Evolutionary conservation across 2,888 invertebrate genomes (phyloP).

Genomic region (Drosophila buzzatii): DNA sequence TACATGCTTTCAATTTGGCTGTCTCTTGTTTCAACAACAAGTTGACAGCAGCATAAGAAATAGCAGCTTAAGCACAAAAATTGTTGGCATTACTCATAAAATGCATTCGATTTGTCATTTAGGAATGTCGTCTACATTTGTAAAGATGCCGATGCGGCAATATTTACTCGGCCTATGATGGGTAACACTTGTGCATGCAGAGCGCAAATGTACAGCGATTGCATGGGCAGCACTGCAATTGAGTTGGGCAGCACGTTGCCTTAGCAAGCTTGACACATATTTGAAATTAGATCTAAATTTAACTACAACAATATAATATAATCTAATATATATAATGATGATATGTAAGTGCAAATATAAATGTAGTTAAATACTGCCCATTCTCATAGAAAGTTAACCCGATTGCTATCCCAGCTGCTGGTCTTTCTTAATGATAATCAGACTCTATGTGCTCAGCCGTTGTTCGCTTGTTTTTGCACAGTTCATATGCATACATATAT

Average conservation of each 20-base stretch:
- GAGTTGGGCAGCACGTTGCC: background rate
- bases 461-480: slow-evolving; percentile 19
- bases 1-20: background rate
- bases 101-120: background rate
- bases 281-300: background rate
- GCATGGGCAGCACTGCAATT: background rate
- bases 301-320: too few relatives aligned
- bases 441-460: slow-evolving; percentile 2
- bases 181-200: background rate
- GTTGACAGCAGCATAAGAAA: background rate
- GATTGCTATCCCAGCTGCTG: background rate
- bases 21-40: background rate
- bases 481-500: slow-evolving; percentile 12
- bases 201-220: background rate
- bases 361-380: too few relatives aligned
- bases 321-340: too few relatives aligned
- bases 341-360: background rate
- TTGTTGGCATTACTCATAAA: background rate
- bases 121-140: background rate
- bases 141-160: too few relatives aligned
- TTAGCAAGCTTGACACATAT: background rate
- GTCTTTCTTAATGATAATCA: slow-evolving; percentile 17
- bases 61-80: background rate
- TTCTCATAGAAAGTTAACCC: background rate
- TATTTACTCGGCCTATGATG: background rate